phyloP scores from a whole-genome alignment of 1,140 invertebrate species.

The Frieseomelitta varia region DNA sequence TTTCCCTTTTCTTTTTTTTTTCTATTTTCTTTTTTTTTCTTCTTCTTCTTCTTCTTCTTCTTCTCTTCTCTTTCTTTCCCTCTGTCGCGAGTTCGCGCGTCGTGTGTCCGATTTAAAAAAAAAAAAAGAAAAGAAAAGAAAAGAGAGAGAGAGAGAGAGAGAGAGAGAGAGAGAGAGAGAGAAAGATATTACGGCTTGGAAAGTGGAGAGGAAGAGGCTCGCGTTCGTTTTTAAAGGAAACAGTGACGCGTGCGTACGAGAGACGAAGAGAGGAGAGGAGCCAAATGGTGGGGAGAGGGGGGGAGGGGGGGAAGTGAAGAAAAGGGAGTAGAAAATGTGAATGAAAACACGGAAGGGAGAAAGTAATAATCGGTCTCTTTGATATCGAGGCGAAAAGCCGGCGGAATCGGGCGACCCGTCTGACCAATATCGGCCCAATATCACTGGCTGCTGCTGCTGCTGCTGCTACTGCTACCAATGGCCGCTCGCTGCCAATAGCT shows the following conservation, averaged over 20 bases:
- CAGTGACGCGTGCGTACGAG: not conserved
- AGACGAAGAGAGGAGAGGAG: not conserved
- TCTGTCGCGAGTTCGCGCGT: not conserved
- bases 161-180: no score
- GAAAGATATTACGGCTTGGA: not conserved
- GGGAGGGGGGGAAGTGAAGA: not conserved
- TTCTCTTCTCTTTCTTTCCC: no score
- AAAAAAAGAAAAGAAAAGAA: no score
- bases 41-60: rapidly evolving
- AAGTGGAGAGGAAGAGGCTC: not conserved
- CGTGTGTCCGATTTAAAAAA: no score
- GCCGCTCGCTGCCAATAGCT: slow-evolving; percentile 4
- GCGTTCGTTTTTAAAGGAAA: not conserved
- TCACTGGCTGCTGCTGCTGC: slow-evolving; percentile 11
- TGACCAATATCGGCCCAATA: slow-evolving; percentile 16
- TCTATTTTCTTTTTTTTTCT: not conserved
- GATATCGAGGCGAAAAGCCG: not conserved
- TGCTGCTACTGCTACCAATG: no score
- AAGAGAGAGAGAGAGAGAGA: no score
- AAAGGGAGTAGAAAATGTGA: not conserved
- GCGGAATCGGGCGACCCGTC: slow-evolving; percentile 8
- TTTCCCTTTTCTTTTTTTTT: not conserved
- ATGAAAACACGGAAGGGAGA: not conserved
- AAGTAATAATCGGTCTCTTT: not conserved
- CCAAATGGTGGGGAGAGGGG: no score